These are phyloP conservation scores for Caenorhabditis zanzibari DNA, from an alignment of 2,888 invertebrate species.

Conservation along the genomic window DNA sequence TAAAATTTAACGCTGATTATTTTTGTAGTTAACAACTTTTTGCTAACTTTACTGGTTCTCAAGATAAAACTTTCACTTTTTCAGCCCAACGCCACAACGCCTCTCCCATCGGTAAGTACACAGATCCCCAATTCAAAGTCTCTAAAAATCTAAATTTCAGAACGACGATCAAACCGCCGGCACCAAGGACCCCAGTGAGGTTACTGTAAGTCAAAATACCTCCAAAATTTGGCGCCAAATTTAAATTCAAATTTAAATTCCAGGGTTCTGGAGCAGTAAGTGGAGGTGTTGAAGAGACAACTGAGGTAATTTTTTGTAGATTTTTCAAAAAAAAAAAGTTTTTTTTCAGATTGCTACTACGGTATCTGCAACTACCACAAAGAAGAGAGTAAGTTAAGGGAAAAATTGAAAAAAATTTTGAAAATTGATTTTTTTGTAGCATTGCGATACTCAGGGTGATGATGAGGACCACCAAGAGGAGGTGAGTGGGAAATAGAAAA, in stretches of 20 bases:
- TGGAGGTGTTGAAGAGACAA: constrained; percentile 7
- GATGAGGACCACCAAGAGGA: not conserved
- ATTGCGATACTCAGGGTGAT: not conserved
- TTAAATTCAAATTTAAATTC: constrained; percentile 4
- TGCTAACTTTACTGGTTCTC: not conserved
- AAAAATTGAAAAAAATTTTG: too few relatives aligned
- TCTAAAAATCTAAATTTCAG: not conserved
- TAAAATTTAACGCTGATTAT: not conserved
- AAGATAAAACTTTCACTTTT: not conserved
- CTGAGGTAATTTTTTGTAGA: too few relatives aligned
- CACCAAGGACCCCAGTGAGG: too few relatives aligned
- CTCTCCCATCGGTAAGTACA: not conserved
- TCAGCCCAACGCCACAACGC: not conserved
- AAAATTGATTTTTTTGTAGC: not conserved
- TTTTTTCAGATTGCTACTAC: not conserved
- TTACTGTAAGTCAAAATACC: too few relatives aligned
- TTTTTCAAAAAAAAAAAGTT: not conserved
- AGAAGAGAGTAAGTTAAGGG: not conserved
- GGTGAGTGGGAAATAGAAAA: too few relatives aligned
- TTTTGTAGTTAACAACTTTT: constrained; percentile 7
- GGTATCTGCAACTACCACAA: not conserved
- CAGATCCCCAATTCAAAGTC: not conserved
- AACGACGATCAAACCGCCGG: too few relatives aligned
- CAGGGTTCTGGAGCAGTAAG: not conserved
- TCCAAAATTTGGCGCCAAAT: not conserved